These are phyloP conservation scores for Daphoenositta chrysoptera DNA, from an alignment of 2,113 vertebrate species.

Conservation along the genomic window DNA sequence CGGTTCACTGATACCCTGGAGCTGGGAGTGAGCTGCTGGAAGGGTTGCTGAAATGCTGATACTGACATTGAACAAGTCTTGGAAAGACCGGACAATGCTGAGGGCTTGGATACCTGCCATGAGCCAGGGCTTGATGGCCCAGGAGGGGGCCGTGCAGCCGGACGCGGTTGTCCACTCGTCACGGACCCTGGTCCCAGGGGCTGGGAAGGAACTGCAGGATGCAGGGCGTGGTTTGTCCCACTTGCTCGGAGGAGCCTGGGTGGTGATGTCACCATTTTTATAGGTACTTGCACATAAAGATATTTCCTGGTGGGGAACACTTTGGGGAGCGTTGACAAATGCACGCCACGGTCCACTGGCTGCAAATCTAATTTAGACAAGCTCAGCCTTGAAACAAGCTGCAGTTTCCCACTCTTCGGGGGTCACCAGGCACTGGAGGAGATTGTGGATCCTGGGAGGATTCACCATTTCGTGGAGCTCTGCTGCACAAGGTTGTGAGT, in stretches of 20 bases:
- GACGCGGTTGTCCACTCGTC: neutral
- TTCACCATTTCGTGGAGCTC: neutral
- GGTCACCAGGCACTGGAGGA: neutral
- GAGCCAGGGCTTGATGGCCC: neutral
- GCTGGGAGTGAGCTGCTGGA: neutral
- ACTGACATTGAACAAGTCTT: neutral
- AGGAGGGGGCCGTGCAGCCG: neutral
- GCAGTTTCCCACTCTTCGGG: neutral
- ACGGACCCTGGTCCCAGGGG: neutral
- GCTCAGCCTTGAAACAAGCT: neutral
- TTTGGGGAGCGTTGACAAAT: neutral
- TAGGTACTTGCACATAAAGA: slow-evolving; percentile 1
- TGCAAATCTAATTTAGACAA: neutral
- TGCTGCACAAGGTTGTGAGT: neutral
- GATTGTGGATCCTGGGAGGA: neutral
- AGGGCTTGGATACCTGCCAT: neutral
- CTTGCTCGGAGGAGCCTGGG: neutral
- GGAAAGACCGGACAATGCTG: neutral
- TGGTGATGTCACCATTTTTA: neutral
- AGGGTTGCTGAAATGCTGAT: neutral
- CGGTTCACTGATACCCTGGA: fast-evolving
- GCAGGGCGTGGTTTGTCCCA: neutral
- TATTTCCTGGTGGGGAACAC: neutral
- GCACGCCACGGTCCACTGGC: neutral
- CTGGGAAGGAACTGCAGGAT: neutral